Percentiles rank a stretch among this genome's conserved stretches.
Evolutionary conservation across 2,113 vertebrate species (phyloP).

Genomic region (Rutilus rutilus): DNA sequence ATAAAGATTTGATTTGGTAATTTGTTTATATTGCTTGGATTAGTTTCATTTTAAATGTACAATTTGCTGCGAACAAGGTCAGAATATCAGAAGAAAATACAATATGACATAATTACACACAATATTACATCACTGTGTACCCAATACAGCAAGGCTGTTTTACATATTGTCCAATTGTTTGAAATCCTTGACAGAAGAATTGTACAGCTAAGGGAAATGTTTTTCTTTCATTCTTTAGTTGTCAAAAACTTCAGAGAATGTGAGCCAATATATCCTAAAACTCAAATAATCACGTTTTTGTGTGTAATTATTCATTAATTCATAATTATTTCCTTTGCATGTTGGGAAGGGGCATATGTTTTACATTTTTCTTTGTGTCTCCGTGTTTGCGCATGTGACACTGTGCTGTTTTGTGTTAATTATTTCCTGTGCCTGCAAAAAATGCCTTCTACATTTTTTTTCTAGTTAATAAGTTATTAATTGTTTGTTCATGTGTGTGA

Average conservation of each 20-base stretch:
- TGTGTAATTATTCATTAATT: neutral
- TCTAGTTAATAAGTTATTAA: neutral
- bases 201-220: neutral
- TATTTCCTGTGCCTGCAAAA: neutral
- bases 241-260: neutral
- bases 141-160: neutral
- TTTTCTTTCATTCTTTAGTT: neutral
- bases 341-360: neutral
- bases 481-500: conserved; percentile 43
- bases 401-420: neutral
- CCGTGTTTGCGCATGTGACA: conserved; percentile 25
- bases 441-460: neutral
- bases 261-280: neutral
- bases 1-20: neutral
- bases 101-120: neutral
- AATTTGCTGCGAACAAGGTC: neutral
- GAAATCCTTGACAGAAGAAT: neutral
- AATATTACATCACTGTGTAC: neutral
- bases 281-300: neutral
- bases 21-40: neutral
- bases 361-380: conserved; percentile 6
- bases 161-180: neutral
- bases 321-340: neutral
- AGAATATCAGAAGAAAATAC: neutral
- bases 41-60: neutral